Evolutionary conservation across 92 coral and sea anemone genomes (phyloP).

Genomic region (Parazoanthus swiftii): DNA sequence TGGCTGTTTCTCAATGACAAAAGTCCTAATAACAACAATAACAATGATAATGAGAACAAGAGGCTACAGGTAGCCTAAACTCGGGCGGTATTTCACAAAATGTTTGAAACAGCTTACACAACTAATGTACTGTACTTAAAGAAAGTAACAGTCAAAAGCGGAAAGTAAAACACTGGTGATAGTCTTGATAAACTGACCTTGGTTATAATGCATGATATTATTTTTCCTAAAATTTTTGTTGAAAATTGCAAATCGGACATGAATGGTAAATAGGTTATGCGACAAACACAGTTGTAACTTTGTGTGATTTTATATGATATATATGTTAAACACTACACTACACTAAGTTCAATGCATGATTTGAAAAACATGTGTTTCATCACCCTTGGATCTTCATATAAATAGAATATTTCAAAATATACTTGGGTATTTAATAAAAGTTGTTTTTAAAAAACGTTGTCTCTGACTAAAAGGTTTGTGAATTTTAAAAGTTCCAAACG

Average conservation of each 20-base stretch:
- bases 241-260: no score
- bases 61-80: neutral
- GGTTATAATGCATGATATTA: neutral
- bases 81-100: neutral
- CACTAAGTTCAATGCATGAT: no score
- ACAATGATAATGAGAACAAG: neutral
- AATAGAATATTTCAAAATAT: neutral
- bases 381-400: neutral
- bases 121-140: neutral
- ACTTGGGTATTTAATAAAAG: no score
- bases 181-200: neutral
- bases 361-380: no score
- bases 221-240: no score
- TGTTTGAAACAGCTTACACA: no score
- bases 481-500: no score
- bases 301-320: neutral
- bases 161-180: neutral
- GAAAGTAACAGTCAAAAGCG: neutral
- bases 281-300: no score
- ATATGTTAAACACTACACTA: neutral
- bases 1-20: conserved; percentile 89
- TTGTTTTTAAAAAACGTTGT: no score
- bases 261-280: no score
- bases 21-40: conserved; percentile 56
- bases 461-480: no score